phyloP scores from a whole-genome alignment of 1,140 invertebrate species.

The Onthophagus taurus region DNA sequence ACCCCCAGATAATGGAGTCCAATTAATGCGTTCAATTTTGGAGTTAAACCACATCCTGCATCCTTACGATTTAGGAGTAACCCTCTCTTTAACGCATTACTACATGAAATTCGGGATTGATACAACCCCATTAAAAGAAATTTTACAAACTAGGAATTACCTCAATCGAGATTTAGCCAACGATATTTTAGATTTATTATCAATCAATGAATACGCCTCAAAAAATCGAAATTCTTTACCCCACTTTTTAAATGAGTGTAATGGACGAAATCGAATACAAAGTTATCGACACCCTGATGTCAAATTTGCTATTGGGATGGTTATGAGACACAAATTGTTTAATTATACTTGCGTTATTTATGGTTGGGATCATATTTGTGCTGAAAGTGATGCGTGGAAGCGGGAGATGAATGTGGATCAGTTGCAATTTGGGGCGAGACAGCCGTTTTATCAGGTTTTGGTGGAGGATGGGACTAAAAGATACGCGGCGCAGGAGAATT shows the following conservation, averaged over 20 bases:
- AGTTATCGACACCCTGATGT: slow-evolving; percentile 36
- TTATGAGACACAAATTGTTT: slow-evolving; percentile 54
- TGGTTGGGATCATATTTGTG: slow-evolving; percentile 56
- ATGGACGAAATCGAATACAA: no score
- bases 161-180: no score
- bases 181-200: no score
- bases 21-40: slow-evolving; percentile 42
- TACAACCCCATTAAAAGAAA: no score
- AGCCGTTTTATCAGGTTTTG: slow-evolving; percentile 68
- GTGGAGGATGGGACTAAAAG: slow-evolving; percentile 57
- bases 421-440: slow-evolving; percentile 43
- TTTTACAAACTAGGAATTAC: no score
- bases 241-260: no score
- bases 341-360: slow-evolving; percentile 60
- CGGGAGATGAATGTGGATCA: slow-evolving; percentile 47
- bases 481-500: slow-evolving; percentile 58
- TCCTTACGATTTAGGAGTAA: no score
- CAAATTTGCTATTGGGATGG: slow-evolving; percentile 56
- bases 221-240: no score
- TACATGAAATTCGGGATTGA: no score
- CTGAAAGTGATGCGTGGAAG: slow-evolving; percentile 47
- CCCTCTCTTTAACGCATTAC: no score
- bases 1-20: slow-evolving; percentile 40
- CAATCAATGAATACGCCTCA: no score
- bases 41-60: no score